phyloP scores from a whole-genome alignment of 1,140 invertebrate species.

The Zaprionus nigranus region DNA sequence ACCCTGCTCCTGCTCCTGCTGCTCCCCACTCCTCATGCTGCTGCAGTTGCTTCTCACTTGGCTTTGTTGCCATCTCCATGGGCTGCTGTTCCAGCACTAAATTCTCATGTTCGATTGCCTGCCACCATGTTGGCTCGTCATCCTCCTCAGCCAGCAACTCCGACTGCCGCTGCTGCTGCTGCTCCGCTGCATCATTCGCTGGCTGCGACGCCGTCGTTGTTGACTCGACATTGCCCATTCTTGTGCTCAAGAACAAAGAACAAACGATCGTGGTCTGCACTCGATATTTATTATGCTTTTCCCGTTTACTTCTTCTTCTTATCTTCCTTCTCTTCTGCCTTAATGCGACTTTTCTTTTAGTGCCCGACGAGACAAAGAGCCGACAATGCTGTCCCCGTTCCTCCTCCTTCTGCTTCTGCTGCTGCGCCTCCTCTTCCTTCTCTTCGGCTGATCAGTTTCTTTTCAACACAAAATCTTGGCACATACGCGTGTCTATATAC shows the following conservation, averaged over 20 bases:
- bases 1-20: constrained; percentile 5
- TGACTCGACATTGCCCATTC: constrained; percentile 70
- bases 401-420: constrained; percentile 3
- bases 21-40: not conserved
- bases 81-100: constrained; percentile 64
- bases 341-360: constrained; percentile 67
- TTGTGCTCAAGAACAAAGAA: constrained; percentile 58
- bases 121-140: constrained; percentile 78
- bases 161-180: constrained; percentile 16
- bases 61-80: not conserved
- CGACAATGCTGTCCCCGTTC: constrained; percentile 5
- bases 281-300: constrained; percentile 48
- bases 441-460: constrained; percentile 21
- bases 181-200: constrained; percentile 33
- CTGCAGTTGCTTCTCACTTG: not conserved
- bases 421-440: not conserved
- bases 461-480: constrained; percentile 41
- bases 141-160: constrained; percentile 7
- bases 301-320: constrained; percentile 47
- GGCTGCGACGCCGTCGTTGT: constrained; percentile 41
- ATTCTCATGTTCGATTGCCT: constrained; percentile 77
- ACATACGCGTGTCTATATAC: constrained; percentile 31
- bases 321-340: constrained; percentile 57
- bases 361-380: constrained; percentile 46
- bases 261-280: constrained; percentile 44